These are phyloP conservation scores for Gobiocypris rarus DNA, from an alignment of 2,113 vertebrate species.

Conservation along the genomic window DNA sequence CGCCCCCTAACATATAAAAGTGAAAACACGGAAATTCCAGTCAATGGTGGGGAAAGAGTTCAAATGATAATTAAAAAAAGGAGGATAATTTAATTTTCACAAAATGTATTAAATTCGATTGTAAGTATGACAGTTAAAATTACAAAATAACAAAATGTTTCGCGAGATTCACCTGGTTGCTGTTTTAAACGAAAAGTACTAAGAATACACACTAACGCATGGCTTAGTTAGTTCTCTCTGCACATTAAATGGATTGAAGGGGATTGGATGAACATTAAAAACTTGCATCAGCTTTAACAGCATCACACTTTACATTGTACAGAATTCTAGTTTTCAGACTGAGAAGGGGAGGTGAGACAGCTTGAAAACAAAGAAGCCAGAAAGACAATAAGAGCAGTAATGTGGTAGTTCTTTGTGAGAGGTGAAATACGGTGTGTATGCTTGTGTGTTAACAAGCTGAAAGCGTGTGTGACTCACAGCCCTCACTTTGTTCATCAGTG, in stretches of 20 bases:
- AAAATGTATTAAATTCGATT: too few species aligned
- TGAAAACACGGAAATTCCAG: too few species aligned
- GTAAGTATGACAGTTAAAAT: too few species aligned
- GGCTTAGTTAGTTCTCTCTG: background rate
- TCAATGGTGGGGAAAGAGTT: too few species aligned
- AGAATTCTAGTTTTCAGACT: background rate
- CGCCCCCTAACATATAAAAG: too few species aligned
- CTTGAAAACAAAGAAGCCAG: background rate
- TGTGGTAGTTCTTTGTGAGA: slow-evolving; percentile 26
- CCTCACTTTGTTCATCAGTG: slow-evolving; percentile 46
- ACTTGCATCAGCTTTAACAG: background rate
- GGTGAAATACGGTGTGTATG: slow-evolving; percentile 29
- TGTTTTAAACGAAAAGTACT: background rate
- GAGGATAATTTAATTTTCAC: too few species aligned
- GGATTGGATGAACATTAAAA: background rate
- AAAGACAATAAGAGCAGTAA: slow-evolving; percentile 2
- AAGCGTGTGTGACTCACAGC: slow-evolving; percentile 50
- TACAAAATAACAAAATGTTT: too few species aligned
- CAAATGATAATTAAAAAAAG: too few species aligned
- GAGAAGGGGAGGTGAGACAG: background rate
- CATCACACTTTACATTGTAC: background rate
- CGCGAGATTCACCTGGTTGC: background rate
- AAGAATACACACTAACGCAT: background rate
- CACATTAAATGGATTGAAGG: background rate
- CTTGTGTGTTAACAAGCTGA: slow-evolving; percentile 41